Evolutionary conservation across 2,797 vertebrate species (phyloP).

Genomic region (Cossypha polioptera): DNA sequence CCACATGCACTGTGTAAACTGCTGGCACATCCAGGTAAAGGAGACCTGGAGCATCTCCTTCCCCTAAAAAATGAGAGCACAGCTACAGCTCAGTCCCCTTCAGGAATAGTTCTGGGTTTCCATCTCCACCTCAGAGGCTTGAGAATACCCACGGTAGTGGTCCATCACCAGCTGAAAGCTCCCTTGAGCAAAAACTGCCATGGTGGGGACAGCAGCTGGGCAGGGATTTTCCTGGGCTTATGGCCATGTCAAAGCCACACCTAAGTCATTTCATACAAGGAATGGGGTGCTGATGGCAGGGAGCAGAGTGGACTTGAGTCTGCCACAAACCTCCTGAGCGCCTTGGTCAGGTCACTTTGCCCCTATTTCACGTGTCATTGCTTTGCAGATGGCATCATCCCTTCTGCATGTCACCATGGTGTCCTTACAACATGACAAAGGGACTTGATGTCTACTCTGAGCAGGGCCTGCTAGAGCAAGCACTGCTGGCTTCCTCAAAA

Average conservation of each 20-base stretch:
- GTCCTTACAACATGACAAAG: background rate
- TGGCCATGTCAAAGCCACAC: background rate
- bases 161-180: background rate
- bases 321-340: background rate
- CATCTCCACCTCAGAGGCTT: background rate
- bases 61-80: background rate
- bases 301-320: background rate
- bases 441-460: background rate
- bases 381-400: background rate
- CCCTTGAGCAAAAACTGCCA: background rate
- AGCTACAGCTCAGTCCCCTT: background rate
- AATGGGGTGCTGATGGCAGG: background rate
- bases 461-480: background rate
- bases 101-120: background rate
- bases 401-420: rapidly evolving
- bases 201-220: background rate
- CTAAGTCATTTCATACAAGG: background rate
- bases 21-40: background rate
- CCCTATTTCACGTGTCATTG: background rate
- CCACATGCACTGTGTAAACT: background rate
- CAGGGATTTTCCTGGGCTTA: background rate
- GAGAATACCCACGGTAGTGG: rapidly evolving
- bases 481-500: background rate
- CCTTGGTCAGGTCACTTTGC: background rate
- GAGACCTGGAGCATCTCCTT: background rate